Evolutionary conservation across 1,140 invertebrate species (phyloP), one percentile per base, ranked within the genome.

Genomic region (Magallana gigas): DNA sequence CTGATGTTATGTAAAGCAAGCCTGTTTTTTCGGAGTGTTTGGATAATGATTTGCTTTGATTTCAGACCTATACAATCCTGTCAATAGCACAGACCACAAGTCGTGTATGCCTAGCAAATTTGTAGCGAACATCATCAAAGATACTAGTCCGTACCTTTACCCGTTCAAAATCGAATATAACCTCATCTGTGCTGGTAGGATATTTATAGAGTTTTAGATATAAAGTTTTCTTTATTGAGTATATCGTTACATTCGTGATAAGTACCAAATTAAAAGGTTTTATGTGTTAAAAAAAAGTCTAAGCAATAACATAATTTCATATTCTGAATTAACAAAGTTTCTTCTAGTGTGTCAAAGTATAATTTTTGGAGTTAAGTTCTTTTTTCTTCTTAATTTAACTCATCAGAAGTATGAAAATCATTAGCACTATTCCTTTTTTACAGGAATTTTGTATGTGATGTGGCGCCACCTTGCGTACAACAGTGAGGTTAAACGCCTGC

Each of bases 131-230:
- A 84, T 84, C 4, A 57, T 84, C 14, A 36, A 59, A 16, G 59
- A 59, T 14, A 90, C 93, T 0, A 91, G 91, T 48, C 98, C 98
- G 0, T 99, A 98, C 94, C 95, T 99, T 29, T 99, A 98, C 95
- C 98, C 98, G 0, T 98, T 98, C 94, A 99, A 99, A 90, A 98
- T 99, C 92, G 98, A 99, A 94, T 99, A 99, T 94, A 98, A 98
- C 87, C 95, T 99, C 76, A 99, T 99, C 93, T 98, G 98, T 29
- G 98, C 98, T 36, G 92, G 93, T 93, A 90, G 2, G 36, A 48
- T 57, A 8, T 58, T 57, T 57, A 11, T 64, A 64, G 4, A 64
- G 14, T 64, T 14, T 4, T 16, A 16, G 14, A 64, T 18, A 64
- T 18, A 16, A 18, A 14, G 14, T 64, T 64, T 16, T 16, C 62